phyloP scores from a whole-genome alignment of 2,113 vertebrate species.

The Ceuthmochares aereus region DNA sequence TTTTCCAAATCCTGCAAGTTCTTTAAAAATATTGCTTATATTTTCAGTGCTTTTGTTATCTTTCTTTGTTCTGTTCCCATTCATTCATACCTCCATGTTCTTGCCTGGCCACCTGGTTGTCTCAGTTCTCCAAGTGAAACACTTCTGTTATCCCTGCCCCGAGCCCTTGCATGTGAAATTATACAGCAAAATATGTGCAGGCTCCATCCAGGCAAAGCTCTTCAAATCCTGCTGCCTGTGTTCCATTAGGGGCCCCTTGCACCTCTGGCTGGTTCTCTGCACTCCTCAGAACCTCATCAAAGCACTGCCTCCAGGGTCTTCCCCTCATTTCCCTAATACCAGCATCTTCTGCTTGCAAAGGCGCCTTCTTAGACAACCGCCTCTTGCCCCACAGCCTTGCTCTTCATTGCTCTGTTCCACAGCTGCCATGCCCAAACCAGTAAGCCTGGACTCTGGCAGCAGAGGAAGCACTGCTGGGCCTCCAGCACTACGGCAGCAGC shows the following conservation, averaged over 20 bases:
- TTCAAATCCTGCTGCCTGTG: neutral
- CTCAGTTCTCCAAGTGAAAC: neutral
- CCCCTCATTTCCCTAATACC: slow-evolving; percentile 57
- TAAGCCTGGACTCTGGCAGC: neutral
- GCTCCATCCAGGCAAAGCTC: neutral
- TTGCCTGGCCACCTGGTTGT: neutral
- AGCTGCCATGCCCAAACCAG: neutral
- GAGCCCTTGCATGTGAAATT: neutral
- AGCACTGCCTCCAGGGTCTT: slow-evolving; percentile 24
- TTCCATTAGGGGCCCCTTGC: slow-evolving; percentile 11
- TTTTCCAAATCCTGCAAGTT: neutral
- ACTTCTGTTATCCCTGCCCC: neutral
- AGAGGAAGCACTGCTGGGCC: neutral
- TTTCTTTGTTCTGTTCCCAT: neutral
- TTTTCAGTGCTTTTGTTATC: neutral
- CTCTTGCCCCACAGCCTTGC: slow-evolving; percentile 28
- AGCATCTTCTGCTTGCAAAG: slow-evolving; percentile 39
- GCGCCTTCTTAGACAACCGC: slow-evolving; percentile 19
- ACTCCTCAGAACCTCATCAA: slow-evolving; percentile 53
- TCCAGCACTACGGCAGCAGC: neutral
- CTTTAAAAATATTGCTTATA: neutral
- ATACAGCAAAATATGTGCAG: neutral
- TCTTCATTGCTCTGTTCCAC: neutral
- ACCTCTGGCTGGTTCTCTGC: neutral
- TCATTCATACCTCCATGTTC: neutral